phyloP scores from a whole-genome alignment of 2,113 vertebrate genomes.

The Rhadina sibilatrix region DNA sequence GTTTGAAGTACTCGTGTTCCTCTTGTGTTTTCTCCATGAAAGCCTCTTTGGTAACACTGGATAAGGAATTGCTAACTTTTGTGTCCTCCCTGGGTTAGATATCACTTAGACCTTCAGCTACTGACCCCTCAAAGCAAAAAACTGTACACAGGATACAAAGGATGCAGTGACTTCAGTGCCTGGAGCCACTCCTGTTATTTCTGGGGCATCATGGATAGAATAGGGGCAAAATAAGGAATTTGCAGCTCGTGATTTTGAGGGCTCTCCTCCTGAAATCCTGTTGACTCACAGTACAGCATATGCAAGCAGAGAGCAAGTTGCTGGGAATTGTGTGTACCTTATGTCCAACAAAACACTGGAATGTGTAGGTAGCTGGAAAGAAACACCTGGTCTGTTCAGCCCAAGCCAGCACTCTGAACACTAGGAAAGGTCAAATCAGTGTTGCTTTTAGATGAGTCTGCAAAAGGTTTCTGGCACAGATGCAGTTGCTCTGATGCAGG shows the following conservation, averaged over 20 bases:
- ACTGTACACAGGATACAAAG: background rate
- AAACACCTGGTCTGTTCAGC: background rate
- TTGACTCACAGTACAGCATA: background rate
- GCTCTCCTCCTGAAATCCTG: background rate
- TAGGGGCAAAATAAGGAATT: background rate
- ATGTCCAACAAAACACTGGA: background rate
- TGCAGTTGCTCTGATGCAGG: background rate
- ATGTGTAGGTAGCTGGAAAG: background rate
- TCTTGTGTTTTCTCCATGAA: background rate
- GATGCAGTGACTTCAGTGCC: background rate
- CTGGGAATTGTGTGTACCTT: background rate
- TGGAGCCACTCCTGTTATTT: background rate
- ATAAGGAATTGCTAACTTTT: background rate
- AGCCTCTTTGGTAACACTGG: background rate
- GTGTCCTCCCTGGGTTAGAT: background rate
- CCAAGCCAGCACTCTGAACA: background rate
- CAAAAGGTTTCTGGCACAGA: background rate
- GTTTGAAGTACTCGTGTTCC: background rate
- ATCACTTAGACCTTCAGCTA: background rate
- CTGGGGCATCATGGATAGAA: background rate
- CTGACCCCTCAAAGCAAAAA: background rate
- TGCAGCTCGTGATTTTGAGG: background rate
- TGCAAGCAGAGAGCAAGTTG: background rate
- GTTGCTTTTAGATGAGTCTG: background rate
- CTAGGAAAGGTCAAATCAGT: background rate